Conservation (phyloP, 2,888 invertebrate species). For the Chydorus sphaericus region DNA sequence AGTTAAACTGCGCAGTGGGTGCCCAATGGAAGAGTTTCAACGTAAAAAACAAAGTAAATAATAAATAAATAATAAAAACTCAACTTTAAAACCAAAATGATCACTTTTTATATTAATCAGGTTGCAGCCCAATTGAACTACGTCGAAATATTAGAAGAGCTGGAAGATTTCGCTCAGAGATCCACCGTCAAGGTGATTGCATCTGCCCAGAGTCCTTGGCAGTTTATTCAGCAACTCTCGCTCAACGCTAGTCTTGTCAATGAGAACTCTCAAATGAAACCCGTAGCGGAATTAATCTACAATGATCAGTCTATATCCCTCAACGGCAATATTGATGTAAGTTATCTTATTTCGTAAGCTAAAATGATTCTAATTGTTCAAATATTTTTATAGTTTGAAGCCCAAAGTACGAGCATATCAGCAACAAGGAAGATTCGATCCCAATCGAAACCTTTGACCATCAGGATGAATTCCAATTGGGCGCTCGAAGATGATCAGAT, state of each 20-base stretch:
- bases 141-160: not conserved
- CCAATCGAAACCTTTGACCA: not conserved
- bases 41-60: not conserved
- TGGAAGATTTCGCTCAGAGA: not conserved
- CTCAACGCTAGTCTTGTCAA: not conserved
- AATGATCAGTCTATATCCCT: not conserved
- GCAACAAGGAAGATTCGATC: not conserved
- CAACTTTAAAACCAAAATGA: not conserved
- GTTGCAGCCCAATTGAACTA: not conserved
- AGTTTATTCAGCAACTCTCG: not conserved
- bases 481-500: constrained; percentile 9
- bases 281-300: not conserved
- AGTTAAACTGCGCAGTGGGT: not conserved
- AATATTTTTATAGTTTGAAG: not conserved
- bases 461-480: constrained; percentile 11
- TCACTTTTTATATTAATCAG: not conserved
- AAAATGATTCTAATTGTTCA: not conserved
- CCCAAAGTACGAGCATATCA: not conserved
- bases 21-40: not conserved
- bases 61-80: not conserved
- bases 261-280: not conserved
- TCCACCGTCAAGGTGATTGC: not conserved
- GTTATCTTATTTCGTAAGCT: not conserved
- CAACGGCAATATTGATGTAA: not conserved
- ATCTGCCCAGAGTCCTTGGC: not conserved